Evolutionary conservation across 2,888 invertebrate genomes (phyloP), one percentile per base, ranked within the genome.

Genomic region (Operophtera brumata): DNA sequence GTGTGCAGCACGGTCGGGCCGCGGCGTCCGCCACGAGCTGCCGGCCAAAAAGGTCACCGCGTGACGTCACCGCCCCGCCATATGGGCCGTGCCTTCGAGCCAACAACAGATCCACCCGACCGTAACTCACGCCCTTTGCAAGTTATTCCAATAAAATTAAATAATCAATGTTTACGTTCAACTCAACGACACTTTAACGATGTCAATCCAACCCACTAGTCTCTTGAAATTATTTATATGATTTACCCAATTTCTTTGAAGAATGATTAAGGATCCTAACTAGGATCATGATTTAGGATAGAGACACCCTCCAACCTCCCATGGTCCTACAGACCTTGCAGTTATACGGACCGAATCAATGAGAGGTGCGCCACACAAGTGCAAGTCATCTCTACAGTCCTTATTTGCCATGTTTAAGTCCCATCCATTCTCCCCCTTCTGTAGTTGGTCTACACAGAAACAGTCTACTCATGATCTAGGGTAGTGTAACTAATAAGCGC

Each of bases 31-130:
- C 76, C 78, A 70, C 77, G 73, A 80, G 75, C 77, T 76, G 80
- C 62, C 80, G 77, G 84, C 86, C 86, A 83, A 88, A 89, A 89
- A 88, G 90, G 88, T 88, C 87, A 84, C 80, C 65, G 78, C 71
- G 81, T 89, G 89, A 89, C 89, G 89, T 88, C 88, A 89, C 67
- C 73, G 51, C 66, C n/a, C n/a, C 64, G 75, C 82, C 86, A 86
- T 85, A 88, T 85, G 86, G 82, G 80, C 81, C 81, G 81, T 74
- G 80, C 80, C 77, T 80, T 78, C 73, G 66, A 67, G 62, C 63
- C 64, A 68, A 64, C 59, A 57, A 54, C 62, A 62, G 53, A 64
- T 60, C 59, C 60, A 72, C 56, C 71, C 74, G 64, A 73, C 72
- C 76, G 75, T 76, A 78, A 70, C 73, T 72, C 68, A 70, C 76